phyloP scores from a whole-genome alignment of 2,888 invertebrate species.

The Quadriops clusia region DNA sequence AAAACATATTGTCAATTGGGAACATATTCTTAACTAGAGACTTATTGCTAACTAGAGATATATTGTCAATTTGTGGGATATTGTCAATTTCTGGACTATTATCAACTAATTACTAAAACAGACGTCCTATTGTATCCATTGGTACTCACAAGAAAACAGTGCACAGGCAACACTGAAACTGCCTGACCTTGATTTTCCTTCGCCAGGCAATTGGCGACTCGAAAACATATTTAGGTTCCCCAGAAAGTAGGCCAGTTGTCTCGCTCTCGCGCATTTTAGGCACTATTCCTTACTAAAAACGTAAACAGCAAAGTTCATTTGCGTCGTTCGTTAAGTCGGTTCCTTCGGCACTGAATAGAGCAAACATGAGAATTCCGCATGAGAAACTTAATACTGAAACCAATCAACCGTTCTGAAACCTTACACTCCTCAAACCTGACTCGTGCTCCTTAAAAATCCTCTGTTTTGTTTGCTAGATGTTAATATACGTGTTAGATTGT shows the following conservation, averaged over 20 bases:
- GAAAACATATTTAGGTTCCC: constrained; percentile 40
- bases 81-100: too few relatives aligned
- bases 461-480: background rate
- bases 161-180: constrained; percentile 62
- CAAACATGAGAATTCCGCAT: constrained; percentile 4
- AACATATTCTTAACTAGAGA: background rate
- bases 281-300: constrained; percentile 1
- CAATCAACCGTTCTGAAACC: constrained; percentile 27
- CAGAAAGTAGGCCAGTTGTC: constrained; percentile 40
- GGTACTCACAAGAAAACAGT: constrained; percentile 55
- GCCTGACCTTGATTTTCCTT: constrained; percentile 41
- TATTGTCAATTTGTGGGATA: too few relatives aligned
- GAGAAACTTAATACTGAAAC: constrained; percentile 25
- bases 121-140: constrained; percentile 6
- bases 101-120: background rate
- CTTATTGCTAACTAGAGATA: too few relatives aligned
- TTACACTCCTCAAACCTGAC: constrained; percentile 14
- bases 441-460: constrained; percentile 2
- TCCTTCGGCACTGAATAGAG: background rate
- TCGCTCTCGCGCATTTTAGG: constrained; percentile 30
- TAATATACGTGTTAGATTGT: too few relatives aligned
- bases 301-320: constrained; percentile 1
- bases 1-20: background rate
- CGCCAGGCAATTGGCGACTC: constrained; percentile 39
- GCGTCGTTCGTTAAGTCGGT: constrained; percentile 7